These are phyloP conservation scores for Eristalis tenax DNA, from an alignment of 2,888 invertebrate genomes.

Conservation along the genomic window DNA sequence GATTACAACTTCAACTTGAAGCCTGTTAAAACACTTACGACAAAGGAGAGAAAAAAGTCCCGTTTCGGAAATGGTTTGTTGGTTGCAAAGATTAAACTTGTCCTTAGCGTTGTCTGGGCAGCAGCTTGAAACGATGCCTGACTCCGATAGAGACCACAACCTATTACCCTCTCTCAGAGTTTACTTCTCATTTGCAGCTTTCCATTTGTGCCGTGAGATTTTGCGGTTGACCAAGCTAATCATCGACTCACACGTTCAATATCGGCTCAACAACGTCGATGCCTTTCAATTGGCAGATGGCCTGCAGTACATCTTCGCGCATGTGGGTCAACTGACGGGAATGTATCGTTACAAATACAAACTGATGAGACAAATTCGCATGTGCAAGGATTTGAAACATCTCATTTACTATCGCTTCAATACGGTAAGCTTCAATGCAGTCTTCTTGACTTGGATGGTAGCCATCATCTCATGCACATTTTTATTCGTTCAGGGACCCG, in stretches of 20 bases:
- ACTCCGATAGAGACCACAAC: not conserved
- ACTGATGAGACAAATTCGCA: constrained; percentile 98
- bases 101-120: not conserved
- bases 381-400: constrained; percentile 99
- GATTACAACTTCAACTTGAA: constrained; percentile 99
- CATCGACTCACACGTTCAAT: constrained; percentile 99
- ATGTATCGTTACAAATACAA: constrained; percentile 99
- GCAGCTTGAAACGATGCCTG: not conserved
- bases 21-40: constrained; percentile 99
- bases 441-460: not conserved
- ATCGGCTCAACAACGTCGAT: constrained; percentile 99
- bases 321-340: constrained; percentile 99
- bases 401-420: constrained; percentile 99
- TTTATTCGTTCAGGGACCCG: constrained; percentile 87
- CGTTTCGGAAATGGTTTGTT: constrained; percentile 93
- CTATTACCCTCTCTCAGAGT: not conserved
- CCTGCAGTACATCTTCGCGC: constrained; percentile 99
- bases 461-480: constrained; percentile 22
- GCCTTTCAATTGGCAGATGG: constrained; percentile 99
- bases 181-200: constrained; percentile 84
- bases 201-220: constrained; percentile 99
- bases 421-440: constrained; percentile 86
- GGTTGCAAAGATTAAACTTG: not conserved
- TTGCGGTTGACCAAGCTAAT: constrained; percentile 98
- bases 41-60: constrained; percentile 99